phyloP scores from a whole-genome alignment of 2,888 invertebrate genomes.

The Lypha dubia region DNA sequence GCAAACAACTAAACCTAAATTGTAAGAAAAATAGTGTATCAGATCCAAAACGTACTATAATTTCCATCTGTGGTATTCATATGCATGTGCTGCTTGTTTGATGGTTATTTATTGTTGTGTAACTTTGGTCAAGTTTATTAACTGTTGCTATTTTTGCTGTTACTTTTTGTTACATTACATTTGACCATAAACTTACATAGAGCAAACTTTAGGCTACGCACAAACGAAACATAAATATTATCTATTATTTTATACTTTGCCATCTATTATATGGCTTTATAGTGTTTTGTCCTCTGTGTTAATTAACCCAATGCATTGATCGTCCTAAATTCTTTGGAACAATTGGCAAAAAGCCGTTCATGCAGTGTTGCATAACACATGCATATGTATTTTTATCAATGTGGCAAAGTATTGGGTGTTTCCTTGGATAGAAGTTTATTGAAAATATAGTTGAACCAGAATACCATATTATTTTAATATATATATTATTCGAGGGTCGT shows the following conservation, averaged over 20 bases:
- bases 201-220: conserved; percentile 15
- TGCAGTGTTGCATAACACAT: no score
- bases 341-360: no score
- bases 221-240: conserved; percentile 17
- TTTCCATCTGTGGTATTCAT: neutral
- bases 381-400: no score
- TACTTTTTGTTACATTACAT: conserved; percentile 27
- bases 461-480: no score
- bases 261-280: conserved; percentile 19
- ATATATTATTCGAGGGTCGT: no score
- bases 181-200: conserved; percentile 47
- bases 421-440: no score
- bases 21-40: no score
- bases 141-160: conserved; percentile 48
- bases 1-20: no score
- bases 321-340: conserved; percentile 53
- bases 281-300: conserved; percentile 8
- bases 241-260: conserved; percentile 11
- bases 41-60: no score
- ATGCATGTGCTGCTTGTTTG: neutral
- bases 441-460: no score
- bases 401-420: no score
- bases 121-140: conserved; percentile 47
- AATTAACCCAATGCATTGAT: conserved; percentile 53
- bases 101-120: conserved; percentile 6